A percentile compares a stretch with the other conserved stretches of the same genome.
phyloP scores from a whole-genome alignment of 2,888 invertebrate genomes.

The Marasmarcha lunaedactyla region DNA sequence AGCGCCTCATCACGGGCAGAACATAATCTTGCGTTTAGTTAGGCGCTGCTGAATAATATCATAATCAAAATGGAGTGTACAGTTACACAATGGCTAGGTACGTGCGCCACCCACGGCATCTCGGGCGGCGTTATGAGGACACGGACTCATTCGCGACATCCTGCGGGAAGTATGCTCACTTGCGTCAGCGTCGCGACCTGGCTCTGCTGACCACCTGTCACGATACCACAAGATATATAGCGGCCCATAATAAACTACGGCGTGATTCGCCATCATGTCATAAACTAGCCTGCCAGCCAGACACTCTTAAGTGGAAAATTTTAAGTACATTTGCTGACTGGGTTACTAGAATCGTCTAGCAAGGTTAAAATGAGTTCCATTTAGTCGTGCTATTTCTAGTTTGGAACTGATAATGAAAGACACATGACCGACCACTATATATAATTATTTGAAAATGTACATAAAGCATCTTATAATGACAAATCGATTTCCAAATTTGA shows the following conservation, averaged over 20 bases:
- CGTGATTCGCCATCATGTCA: constrained; percentile 20
- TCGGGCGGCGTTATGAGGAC: constrained; percentile 54
- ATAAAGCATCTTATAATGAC: no score
- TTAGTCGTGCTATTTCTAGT: no score
- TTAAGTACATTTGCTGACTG: no score
- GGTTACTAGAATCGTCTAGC: no score
- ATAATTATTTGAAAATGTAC: no score
- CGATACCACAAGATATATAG: constrained; percentile 42
- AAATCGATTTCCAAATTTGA: no score
- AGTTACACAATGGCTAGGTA: constrained; percentile 43
- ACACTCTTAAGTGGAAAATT: background rate
- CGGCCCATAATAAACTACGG: constrained; percentile 23
- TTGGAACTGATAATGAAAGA: no score
- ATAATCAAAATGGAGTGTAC: constrained; percentile 38
- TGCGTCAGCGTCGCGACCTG: constrained; percentile 44
- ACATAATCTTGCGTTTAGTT: constrained; percentile 27
- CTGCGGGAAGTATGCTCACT: constrained; percentile 58
- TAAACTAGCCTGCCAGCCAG: background rate
- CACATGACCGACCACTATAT: no score
- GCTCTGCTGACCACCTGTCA: constrained; percentile 55
- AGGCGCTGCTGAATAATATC: constrained; percentile 51
- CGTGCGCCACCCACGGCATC: constrained; percentile 48
- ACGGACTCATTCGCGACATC: constrained; percentile 67
- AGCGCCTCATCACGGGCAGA: constrained; percentile 28
- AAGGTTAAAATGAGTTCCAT: no score